Conservation (phyloP, 2,113 vertebrate species). For the Chiloscyllium plagiosum region DNA sequence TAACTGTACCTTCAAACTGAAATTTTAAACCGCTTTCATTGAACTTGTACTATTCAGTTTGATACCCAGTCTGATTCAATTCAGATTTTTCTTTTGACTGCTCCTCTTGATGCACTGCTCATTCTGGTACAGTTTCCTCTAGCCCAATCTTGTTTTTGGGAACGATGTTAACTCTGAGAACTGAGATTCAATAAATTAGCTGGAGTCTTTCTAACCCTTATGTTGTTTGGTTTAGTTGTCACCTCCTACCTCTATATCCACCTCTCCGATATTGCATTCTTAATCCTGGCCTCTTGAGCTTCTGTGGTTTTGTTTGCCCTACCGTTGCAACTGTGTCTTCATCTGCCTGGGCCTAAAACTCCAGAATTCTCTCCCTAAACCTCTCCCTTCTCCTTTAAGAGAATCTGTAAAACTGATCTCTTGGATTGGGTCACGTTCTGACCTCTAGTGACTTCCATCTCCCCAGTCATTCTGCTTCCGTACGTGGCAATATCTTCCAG, state of each 20-base stretch:
- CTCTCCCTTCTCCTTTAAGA: background rate
- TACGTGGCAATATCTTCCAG: no score
- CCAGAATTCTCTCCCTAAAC: background rate
- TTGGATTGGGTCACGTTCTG: background rate
- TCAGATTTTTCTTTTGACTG: background rate
- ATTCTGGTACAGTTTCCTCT: background rate
- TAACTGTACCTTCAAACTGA: background rate
- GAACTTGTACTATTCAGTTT: background rate
- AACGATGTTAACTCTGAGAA: background rate
- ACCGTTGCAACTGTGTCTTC: background rate
- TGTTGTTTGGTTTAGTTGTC: background rate
- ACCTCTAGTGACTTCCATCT: no score
- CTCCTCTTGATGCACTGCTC: background rate
- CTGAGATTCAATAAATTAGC: background rate
- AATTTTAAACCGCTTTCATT: background rate
- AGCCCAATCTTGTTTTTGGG: background rate
- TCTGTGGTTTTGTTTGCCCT: background rate
- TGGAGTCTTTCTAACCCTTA: background rate
- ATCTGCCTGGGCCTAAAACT: background rate
- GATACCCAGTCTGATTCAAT: background rate
- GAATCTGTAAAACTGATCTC: background rate
- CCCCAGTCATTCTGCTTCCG: no score
- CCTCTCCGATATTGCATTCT: background rate
- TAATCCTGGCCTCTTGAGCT: background rate
- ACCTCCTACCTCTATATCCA: background rate